A percentile compares a stretch with the other conserved stretches of the same genome.
phyloP scores from a whole-genome alignment of 2,113 vertebrate genomes.

The Danio rerio region GRCz12tu NC_133192.1:7060001-7060500 shows the following conservation, averaged over 20 bases:
- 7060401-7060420: background rate
- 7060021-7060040: background rate
- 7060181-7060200: background rate
- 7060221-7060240: slow-evolving; percentile 6
- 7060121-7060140: background rate
- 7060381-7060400: background rate
- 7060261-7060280: background rate
- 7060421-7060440: background rate
- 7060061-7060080: slow-evolving; percentile 9
- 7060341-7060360: background rate
- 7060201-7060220: background rate
- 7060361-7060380: slow-evolving; percentile 6
- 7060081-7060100: slow-evolving; percentile 17
- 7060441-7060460: background rate
- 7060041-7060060: background rate
- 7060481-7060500: background rate
- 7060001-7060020: slow-evolving; percentile 73
- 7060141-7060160: slow-evolving; percentile 10
- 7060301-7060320: background rate
- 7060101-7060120: slow-evolving; percentile 7
- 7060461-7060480: background rate
- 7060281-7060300: background rate
- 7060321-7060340: background rate
- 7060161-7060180: background rate
- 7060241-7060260: background rate